These are phyloP conservation scores for Calliopsis andreniformis DNA, from an alignment of 1,140 invertebrate genomes.

Conservation along the genomic window DNA sequence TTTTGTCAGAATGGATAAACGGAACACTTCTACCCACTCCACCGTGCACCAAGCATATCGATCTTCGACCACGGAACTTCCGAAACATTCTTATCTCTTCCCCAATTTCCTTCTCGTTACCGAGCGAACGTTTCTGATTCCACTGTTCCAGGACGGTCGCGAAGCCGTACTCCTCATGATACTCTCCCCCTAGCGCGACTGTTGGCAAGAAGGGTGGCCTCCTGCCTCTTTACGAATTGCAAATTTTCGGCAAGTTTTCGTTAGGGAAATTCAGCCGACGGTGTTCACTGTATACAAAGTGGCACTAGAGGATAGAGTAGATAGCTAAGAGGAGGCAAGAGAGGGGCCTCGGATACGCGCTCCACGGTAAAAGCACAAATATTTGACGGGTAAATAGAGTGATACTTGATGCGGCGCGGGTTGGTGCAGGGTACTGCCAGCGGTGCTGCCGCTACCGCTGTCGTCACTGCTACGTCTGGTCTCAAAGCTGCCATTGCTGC, in stretches of 20 bases:
- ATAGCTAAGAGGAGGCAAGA: conserved; percentile 67
- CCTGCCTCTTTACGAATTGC: conserved; percentile 79
- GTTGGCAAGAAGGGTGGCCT: conserved; percentile 34
- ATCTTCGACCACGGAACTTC: not conserved
- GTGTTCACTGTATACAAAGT: conserved; percentile 80
- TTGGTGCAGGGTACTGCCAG: conserved; percentile 62
- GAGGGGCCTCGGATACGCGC: conserved; percentile 73
- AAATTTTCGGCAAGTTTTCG: conserved; percentile 81
- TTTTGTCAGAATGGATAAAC: too few relatives aligned
- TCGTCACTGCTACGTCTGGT: conserved; percentile 34
- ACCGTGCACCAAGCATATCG: conserved; percentile 32
- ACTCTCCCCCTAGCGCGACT: not conserved
- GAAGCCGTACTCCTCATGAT: not conserved
- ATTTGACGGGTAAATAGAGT: conserved; percentile 82
- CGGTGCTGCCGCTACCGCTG: conserved; percentile 1
- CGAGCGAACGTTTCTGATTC: conserved; percentile 5
- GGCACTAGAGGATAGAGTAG: conserved; percentile 76
- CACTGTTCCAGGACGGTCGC: not conserved
- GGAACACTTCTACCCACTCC: conserved; percentile 10
- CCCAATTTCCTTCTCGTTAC: conserved; percentile 12
- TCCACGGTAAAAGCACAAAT: conserved; percentile 81
- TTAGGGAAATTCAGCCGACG: conserved; percentile 79
- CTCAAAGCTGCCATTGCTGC: conserved; percentile 42
- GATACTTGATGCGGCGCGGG: conserved; percentile 79
- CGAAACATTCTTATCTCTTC: conserved; percentile 2